Evolutionary conservation across 2,113 vertebrate genomes (phyloP).

Genomic region (Electrona antarctica): DNA sequence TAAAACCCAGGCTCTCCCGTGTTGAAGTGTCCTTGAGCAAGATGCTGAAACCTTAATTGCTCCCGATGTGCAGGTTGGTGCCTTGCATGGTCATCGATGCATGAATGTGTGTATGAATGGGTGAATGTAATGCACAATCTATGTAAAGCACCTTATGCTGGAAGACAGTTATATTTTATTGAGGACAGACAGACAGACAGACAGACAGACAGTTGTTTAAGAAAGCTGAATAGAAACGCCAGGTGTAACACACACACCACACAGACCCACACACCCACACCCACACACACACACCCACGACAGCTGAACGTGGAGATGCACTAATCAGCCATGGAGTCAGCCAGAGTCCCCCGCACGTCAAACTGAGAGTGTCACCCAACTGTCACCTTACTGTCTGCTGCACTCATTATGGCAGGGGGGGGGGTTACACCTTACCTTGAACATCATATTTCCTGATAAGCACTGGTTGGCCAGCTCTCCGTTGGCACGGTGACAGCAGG

Average conservation of each 20-base stretch:
- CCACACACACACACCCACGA: constrained; percentile 38
- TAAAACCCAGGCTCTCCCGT: too few species aligned
- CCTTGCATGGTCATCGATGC: too few species aligned
- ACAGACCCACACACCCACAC: constrained; percentile 7
- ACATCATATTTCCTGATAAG: constrained; percentile 80
- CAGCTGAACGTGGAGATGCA: constrained; percentile 55
- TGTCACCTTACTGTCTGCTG: background rate
- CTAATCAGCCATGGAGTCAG: constrained; percentile 65
- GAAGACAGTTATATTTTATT: too few species aligned
- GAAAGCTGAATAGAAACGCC: too few species aligned
- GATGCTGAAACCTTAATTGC: too few species aligned
- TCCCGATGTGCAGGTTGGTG: too few species aligned
- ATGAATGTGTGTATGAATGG: too few species aligned
- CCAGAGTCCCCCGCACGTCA: constrained; percentile 56
- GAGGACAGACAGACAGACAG: background rate
- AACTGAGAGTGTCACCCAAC: constrained; percentile 1
- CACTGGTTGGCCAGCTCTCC: constrained; percentile 80
- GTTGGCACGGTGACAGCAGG: constrained; percentile 87
- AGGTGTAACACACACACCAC: background rate
- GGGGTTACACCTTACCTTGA: constrained; percentile 81
- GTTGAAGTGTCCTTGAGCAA: too few species aligned
- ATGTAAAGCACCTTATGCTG: too few species aligned
- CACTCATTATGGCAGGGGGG: background rate
- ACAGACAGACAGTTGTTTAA: background rate
- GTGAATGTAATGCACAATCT: too few species aligned